Base-by-base conservation (phyloP, 1,140 invertebrate genomes). In the Eulimnadia texana region DNA sequence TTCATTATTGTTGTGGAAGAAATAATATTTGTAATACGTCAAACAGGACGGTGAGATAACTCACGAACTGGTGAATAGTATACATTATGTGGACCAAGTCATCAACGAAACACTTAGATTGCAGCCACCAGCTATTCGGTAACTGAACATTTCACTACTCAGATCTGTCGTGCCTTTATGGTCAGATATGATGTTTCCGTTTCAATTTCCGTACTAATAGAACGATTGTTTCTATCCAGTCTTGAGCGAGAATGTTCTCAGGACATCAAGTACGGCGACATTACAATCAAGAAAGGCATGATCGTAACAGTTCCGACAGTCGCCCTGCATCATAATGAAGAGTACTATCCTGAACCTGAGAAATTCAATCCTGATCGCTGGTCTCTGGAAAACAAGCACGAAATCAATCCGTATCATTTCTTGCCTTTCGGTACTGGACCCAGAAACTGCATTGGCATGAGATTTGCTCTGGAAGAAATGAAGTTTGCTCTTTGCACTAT, bases 261-360 rank as follows among this genome's bases (percentile, higher is more conserved):
- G 69, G 70, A 3, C n/a, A n/a, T n/a, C n/a, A n/a, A n/a, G n/a
- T n/a, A n/a, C n/a, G n/a, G n/a, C n/a, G n/a, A n/a, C n/a, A 65
- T 70, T 11, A 63, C 47, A 3, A 65, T 76, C 20, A 64, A 62
- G 2, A 76, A 76, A 70, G 84, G 79, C 1, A 83, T 75, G 0
- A 64, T 75, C 1, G 69, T 87, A 1, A 69, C 80, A 13, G 76
- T 88, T 29, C 77, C 82, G 0, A 71, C 79, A 1, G 72, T 79
- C 42, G 78, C 77, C 1, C 72, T 88, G 33, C 85, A 88, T 62
- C 74, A 76, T 16, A 77, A 83, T 72, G 72, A 76, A 1, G 66
- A 77, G 1, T 72, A 75, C 65, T 84, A 75, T 72, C 73, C 77
- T 0, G 69, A 84, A 53, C 82, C 83, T 22, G 67, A 78, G 2